Percentiles rank a stretch among this genome's conserved stretches.
Evolutionary conservation across 2,113 vertebrate genomes (phyloP).

Genomic region (Pelvicachromis taeniatus): DNA sequence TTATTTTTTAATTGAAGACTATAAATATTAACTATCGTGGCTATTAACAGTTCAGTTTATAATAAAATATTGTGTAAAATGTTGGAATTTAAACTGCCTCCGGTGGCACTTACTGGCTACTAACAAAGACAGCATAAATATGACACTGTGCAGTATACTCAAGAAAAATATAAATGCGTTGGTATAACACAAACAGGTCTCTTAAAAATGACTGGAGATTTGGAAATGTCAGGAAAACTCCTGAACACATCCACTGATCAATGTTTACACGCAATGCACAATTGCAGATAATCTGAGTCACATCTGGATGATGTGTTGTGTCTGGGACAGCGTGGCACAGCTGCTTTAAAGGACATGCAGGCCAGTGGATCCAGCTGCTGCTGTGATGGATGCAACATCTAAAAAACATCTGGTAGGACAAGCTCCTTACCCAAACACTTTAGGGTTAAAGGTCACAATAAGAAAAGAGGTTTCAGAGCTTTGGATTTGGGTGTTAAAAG

Average conservation of each 20-base stretch:
- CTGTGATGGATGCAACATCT: background rate
- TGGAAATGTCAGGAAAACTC: background rate
- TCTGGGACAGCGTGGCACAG: constrained; percentile 9
- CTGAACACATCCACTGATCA: constrained; percentile 14
- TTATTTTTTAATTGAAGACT: background rate
- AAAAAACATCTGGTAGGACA: constrained; percentile 21
- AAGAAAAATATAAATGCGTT: background rate
- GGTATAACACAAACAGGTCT: background rate
- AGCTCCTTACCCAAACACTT: background rate
- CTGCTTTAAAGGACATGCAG: constrained; percentile 9
- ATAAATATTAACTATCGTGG: background rate
- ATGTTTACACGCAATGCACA: constrained; percentile 38
- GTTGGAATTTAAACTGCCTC: background rate
- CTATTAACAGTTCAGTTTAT: background rate
- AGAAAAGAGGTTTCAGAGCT: background rate
- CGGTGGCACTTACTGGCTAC: background rate
- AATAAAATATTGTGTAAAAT: background rate
- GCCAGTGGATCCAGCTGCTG: constrained; percentile 45
- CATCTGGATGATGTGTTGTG: constrained; percentile 28
- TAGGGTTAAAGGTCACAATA: background rate
- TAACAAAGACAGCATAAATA: background rate
- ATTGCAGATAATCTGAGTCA: background rate
- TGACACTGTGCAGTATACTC: background rate
- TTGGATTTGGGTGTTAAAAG: background rate
- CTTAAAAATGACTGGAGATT: background rate